Percentiles rank a stretch among this genome's conserved stretches.
Conservation (phyloP, 2,888 invertebrate genomes). For the Periphyllus acericola region DNA sequence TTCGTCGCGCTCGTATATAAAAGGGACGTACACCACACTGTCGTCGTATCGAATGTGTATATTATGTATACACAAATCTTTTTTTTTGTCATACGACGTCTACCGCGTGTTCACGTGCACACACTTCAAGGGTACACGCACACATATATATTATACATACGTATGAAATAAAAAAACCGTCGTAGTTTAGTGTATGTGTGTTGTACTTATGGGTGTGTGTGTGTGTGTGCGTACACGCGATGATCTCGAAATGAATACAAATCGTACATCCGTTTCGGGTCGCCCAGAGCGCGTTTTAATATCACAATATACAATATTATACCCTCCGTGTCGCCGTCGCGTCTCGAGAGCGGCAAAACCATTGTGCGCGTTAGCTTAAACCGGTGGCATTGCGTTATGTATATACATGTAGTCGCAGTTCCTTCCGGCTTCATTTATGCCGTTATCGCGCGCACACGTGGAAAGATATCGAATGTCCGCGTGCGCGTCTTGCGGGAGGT, state of each 20-base stretch:
- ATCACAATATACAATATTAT: not conserved
- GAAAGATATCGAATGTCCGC: slow-evolving; percentile 46
- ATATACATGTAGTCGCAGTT: not conserved
- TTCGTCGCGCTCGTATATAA: not conserved
- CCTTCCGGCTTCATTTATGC: slow-evolving; percentile 9
- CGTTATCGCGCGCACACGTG: slow-evolving; percentile 29
- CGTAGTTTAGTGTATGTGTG: not conserved
- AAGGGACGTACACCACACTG: not conserved
- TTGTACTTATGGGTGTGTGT: not conserved
- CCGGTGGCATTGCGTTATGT: not conserved
- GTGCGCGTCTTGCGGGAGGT: slow-evolving; percentile 17
- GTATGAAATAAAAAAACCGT: not conserved
- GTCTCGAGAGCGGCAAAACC: slow-evolving; percentile 9
- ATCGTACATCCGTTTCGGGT: slow-evolving; percentile 50
- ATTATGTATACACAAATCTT: not conserved
- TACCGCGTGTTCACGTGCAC: not conserved
- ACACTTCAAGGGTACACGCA: not conserved
- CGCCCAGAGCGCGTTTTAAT: slow-evolving; percentile 3
- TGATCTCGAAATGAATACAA: slow-evolving; percentile 53
- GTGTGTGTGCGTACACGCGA: not conserved
- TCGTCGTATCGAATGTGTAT: not conserved
- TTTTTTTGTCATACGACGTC: slow-evolving; percentile 1
- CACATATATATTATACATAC: not conserved
- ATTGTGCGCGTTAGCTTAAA: not conserved
- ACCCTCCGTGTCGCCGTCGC: not conserved